A percentile compares a stretch with the other conserved stretches of the same genome.
Evolutionary conservation across 2,797 vertebrate genomes (phyloP).

Genomic region (Emys orbicularis): DNA sequence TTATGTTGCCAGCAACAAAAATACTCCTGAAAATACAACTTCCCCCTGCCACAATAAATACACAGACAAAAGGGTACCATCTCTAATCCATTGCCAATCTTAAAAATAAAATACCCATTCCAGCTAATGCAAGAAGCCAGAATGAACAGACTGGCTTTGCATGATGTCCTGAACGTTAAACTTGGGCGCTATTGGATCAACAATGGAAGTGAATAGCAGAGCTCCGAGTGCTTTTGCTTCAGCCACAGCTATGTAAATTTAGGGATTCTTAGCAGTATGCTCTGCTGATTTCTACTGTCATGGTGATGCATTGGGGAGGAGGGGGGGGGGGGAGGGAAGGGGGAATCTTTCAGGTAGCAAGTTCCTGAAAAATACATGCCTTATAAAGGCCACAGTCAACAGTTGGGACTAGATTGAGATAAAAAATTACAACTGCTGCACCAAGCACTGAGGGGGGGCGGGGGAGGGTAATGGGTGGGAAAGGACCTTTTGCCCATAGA

Average conservation of each 20-base stretch:
- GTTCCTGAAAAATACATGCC: too few species aligned
- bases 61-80: background rate
- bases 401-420: too few species aligned
- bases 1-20: constrained; percentile 66
- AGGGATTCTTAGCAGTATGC: background rate
- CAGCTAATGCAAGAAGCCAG: background rate
- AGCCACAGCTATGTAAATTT: background rate
- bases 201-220: background rate
- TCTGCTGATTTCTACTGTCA: too few species aligned
- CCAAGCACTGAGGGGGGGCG: too few species aligned
- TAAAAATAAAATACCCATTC: background rate
- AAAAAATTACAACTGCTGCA: too few species aligned
- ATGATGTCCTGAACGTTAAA: background rate
- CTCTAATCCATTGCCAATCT: background rate
- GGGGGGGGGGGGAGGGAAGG: too few species aligned
- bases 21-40: constrained; percentile 50
- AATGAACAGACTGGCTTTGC: background rate
- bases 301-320: too few species aligned
- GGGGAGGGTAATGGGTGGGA: too few species aligned
- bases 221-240: constrained; percentile 20
- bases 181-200: accelerated
- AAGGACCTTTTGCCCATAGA: too few species aligned
- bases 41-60: constrained; percentile 24
- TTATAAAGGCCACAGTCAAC: too few species aligned
- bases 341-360: too few species aligned